Percentiles rank a stretch among this genome's conserved stretches.
These are phyloP conservation scores for Brachionus manjavacas DNA, from an alignment of 1,140 invertebrate genomes.

Conservation along the genomic window DNA sequence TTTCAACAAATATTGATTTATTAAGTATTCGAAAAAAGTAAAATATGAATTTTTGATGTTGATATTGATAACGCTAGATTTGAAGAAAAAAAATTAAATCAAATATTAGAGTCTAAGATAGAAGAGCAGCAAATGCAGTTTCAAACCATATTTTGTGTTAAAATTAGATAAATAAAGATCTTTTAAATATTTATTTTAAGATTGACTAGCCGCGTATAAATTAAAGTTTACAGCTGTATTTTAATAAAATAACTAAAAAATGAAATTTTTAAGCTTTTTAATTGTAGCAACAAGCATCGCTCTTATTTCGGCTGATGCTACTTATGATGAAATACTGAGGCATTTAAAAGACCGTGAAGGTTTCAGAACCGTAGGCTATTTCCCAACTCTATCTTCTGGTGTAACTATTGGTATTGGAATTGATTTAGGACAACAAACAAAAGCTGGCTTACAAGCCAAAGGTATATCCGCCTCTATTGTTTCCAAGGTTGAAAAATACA, in stretches of 20 bases:
- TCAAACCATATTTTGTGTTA: background rate
- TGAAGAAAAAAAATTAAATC: background rate
- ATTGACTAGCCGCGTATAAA: background rate
- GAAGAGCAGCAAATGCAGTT: background rate
- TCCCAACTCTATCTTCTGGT: background rate
- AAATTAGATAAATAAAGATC: background rate
- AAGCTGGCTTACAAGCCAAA: background rate
- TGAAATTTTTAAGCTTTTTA: background rate
- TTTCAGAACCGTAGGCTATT: background rate
- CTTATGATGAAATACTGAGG: constrained; percentile 29
- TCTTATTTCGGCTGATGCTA: background rate
- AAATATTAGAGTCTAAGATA: background rate
- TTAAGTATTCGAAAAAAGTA: no score
- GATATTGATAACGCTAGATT: background rate
- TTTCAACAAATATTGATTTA: no score
- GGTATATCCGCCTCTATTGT: background rate
- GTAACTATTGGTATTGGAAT: constrained; percentile 26
- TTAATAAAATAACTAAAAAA: background rate
- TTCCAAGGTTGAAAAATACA: background rate
- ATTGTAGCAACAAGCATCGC: background rate
- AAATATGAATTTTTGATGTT: background rate
- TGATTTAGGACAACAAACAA: constrained; percentile 29
- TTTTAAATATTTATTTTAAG: background rate
- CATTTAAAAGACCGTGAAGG: constrained; percentile 32
- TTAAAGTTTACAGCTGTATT: background rate